Evolutionary conservation across 2,888 invertebrate species (phyloP).

Genomic region (Pecten maximus): DNA sequence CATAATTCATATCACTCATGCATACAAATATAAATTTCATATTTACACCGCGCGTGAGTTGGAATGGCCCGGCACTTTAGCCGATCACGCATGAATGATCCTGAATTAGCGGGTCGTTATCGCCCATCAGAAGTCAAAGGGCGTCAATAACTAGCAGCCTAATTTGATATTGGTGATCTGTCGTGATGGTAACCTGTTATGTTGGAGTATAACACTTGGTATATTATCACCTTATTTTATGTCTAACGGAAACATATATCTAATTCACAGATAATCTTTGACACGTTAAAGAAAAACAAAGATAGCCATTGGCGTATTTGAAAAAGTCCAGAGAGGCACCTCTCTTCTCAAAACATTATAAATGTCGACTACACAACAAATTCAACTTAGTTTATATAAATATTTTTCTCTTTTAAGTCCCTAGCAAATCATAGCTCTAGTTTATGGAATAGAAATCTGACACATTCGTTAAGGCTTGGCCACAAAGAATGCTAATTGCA

Average conservation of each 20-base stretch:
- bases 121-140: background rate
- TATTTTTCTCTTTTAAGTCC: too few species aligned
- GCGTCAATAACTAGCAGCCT: background rate
- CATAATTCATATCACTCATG: background rate
- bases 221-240: too few species aligned
- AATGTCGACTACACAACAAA: too few species aligned
- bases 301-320: background rate
- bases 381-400: too few species aligned
- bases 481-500: too few species aligned
- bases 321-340: background rate
- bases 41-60: background rate
- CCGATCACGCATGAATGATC: background rate
- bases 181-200: background rate
- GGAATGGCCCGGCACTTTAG: background rate
- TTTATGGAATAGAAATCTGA: too few species aligned
- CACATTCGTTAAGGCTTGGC: too few species aligned
- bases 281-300: background rate
- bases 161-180: background rate
- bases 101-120: slow-evolving; percentile 25
- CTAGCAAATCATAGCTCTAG: too few species aligned
- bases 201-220: background rate
- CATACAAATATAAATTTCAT: background rate
- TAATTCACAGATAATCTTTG: background rate
- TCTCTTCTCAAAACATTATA: too few species aligned
- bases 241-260: background rate